Conservation (phyloP, 2,113 vertebrate species). For the Ailurus styani region DNA sequence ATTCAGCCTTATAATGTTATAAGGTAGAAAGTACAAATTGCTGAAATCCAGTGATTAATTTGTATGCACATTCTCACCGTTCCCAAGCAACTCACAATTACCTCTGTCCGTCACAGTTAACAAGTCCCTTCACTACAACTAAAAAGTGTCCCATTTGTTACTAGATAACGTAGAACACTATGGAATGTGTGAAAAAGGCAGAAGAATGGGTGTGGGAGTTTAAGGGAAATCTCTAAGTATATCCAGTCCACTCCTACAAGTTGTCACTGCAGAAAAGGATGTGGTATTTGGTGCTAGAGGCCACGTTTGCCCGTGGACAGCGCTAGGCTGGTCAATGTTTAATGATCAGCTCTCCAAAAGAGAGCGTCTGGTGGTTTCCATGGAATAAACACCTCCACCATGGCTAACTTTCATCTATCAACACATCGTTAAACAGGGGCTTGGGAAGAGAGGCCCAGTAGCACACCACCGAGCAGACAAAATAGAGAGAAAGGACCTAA, state of each 20-base stretch:
- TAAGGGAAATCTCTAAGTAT: background rate
- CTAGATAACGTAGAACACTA: background rate
- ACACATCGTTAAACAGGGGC: rapidly evolving
- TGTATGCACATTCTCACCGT: constrained; percentile 66
- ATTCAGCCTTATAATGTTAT: constrained; percentile 38
- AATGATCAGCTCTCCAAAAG: background rate
- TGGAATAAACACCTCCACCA: background rate
- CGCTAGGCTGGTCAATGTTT: background rate
- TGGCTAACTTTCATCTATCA: background rate
- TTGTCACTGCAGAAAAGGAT: background rate
- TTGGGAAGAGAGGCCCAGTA: background rate
- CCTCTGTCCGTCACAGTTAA: constrained; percentile 71
- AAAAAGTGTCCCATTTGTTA: constrained; percentile 44
- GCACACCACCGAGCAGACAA: rapidly evolving
- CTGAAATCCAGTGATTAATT: constrained; percentile 53
- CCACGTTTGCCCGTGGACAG: background rate
- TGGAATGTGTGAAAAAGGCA: background rate
- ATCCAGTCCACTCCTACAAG: background rate
- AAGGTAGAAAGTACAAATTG: constrained; percentile 38
- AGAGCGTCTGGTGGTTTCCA: background rate
- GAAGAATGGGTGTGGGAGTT: background rate
- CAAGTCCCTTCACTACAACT: constrained; percentile 54
- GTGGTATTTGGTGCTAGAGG: background rate
- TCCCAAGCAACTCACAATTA: constrained; percentile 67
- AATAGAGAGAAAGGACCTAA: rapidly evolving